Percentiles rank a stretch among this genome's conserved stretches.
These are phyloP conservation scores for Schizopygopsis pylzovi DNA, from an alignment of 2,797 vertebrate genomes.

Conservation along the genomic window DNA sequence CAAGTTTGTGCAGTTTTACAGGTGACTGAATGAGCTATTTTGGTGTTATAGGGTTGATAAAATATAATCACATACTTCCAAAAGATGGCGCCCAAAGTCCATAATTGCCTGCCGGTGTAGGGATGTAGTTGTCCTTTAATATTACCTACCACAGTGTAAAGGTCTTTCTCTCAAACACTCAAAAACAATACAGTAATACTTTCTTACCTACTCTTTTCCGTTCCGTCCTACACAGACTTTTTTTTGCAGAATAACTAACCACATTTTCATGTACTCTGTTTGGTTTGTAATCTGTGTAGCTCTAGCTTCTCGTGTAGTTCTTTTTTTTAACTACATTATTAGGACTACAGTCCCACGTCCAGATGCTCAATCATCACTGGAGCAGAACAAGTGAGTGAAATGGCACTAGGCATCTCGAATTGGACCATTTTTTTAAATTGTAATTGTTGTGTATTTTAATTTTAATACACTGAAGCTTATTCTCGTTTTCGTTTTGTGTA, in stretches of 20 bases:
- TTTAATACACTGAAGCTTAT: not conserved
- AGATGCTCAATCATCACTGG: too few relatives aligned
- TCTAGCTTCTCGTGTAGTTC: not conserved
- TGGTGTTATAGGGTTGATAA: not conserved
- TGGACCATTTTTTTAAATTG: not conserved
- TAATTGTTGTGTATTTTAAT: not conserved
- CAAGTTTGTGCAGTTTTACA: not conserved
- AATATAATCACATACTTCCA: not conserved
- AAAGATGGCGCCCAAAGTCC: conserved; percentile 16
- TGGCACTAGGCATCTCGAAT: not conserved
- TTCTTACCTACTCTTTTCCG: not conserved
- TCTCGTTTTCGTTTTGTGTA: not conserved
- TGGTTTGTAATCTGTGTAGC: not conserved
- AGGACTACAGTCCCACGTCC: not conserved
- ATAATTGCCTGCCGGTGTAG: not conserved
- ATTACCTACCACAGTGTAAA: not conserved
- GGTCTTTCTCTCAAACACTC: not conserved
- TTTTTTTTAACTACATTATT: conserved; percentile 4
- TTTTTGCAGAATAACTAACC: not conserved
- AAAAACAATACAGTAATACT: not conserved
- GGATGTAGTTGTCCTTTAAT: not conserved
- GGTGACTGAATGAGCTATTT: not conserved
- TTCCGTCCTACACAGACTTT: too few relatives aligned
- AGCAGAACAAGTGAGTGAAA: not conserved
- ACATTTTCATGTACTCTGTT: not conserved